Conservation (phyloP, 1,140 invertebrate species). For the Ladona fulva region DNA sequence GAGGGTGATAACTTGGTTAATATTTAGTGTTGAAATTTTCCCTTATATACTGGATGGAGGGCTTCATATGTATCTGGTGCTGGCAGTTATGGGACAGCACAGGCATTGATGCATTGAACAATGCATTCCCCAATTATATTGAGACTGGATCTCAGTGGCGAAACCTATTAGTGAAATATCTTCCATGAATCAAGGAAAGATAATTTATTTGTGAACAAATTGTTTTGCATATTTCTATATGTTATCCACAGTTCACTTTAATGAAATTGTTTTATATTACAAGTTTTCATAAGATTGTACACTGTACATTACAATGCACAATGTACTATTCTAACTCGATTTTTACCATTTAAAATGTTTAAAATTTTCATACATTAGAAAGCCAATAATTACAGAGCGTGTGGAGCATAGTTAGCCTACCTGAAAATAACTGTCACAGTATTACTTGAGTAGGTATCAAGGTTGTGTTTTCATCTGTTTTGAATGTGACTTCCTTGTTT, state of each 20-base stretch:
- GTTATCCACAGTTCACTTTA: background rate
- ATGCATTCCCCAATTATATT: constrained; percentile 13
- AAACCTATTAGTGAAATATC: background rate
- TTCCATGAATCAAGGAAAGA: background rate
- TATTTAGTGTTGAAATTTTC: constrained; percentile 15
- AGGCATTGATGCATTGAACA: constrained; percentile 1
- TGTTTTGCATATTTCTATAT: constrained; percentile 10
- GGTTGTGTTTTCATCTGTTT: constrained; percentile 13
- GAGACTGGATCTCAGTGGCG: constrained; percentile 13
- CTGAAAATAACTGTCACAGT: constrained; percentile 14
- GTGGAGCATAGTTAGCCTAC: constrained; percentile 12
- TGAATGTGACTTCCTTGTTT: constrained; percentile 7
- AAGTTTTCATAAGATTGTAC: constrained; percentile 12
- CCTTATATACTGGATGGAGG: background rate
- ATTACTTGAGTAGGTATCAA: constrained; percentile 12
- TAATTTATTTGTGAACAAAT: constrained; percentile 11
- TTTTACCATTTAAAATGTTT: constrained; percentile 14
- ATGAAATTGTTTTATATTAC: constrained; percentile 14
- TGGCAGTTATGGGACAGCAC: background rate
- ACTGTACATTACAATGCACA: constrained; percentile 13
- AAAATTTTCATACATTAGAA: background rate
- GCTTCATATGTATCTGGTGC: constrained; percentile 12
- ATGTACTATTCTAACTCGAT: constrained; percentile 14
- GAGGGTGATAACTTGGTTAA: constrained; percentile 15
- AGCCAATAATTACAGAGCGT: background rate